Evolutionary conservation across 2,888 invertebrate species (phyloP), one percentile per base, ranked within the genome.

Genomic region (Plagiodera versicolora): DNA sequence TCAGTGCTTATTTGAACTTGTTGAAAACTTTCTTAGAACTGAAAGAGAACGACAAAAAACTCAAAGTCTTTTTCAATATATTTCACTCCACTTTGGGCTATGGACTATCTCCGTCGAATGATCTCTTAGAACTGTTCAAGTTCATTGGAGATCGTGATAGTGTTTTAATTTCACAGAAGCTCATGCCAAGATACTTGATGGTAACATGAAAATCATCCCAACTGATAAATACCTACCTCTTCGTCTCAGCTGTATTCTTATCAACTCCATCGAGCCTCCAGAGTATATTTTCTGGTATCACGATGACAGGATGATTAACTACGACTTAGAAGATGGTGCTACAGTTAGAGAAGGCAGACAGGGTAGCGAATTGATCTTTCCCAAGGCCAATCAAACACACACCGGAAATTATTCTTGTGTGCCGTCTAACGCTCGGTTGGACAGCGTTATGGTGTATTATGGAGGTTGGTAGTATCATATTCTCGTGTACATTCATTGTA

Each of bases 391-490:
- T 67, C 83, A 81, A 72, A 75, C 81, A 50, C 89, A 91, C 73
- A 87, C 88, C n/a, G 91, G 91, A 17, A 92, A 92, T 80, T 92
- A 91, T 76, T 89, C 89, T 10, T 92, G 92, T 74, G 89, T 89
- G 44, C 91, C 92, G 8, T 89, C 90, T 8, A 92, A 91, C 76
- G 90, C 91, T 0, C 84, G 86, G 62, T 87, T 89, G 5, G 87
- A 90, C 19, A 89, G 88, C 60, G 90, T 91, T 63, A 87, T 87
- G 44, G 90, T 72, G 48, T 54, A 56, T 45, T 64, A 64, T 30
- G 64, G 45, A 54, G 60, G 62, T 62, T 51, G 49, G 58, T 49
- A 50, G 49, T 47, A 28, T 50, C 55, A 20, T n/a, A n/a, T n/a
- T n/a, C n/a, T n/a, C n/a, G n/a, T n/a, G n/a, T n/a, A n/a, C n/a